Evolutionary conservation across 2,888 invertebrate genomes (phyloP), one percentile per base, ranked within the genome.

Genomic region (Drosophila mayaguana): DNA sequence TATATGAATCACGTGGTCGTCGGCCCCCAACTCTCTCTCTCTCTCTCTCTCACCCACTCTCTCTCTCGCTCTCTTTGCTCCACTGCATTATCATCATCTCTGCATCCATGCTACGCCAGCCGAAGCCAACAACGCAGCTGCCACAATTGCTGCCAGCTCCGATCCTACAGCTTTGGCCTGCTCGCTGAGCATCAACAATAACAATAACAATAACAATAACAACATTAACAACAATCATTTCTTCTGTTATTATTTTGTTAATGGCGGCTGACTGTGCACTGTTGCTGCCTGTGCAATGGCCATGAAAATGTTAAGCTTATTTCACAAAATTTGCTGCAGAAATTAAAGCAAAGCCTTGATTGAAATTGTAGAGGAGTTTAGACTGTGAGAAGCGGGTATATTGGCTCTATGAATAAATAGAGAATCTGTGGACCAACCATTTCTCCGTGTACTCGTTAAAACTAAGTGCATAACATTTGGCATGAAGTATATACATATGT

Each of bases 1-100:
- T 86, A 87, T 87, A 72, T 80, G 81, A 83, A 80, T 87, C 87
- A 83, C 81, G 81, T 87, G 87, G 78, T 84, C 80, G 73, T 75
- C 65, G 75, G 53, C 69, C 51, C 25, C 14, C 43, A 40, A 28
- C 40, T 22, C 32, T 18, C 20, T 18, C 50, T 50, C 20, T n/a
- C 11, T 12, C 42, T 18, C 20, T 12, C 18, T 12, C 43, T 40
- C 16, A 14, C 18, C 11, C 40, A 14, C 14, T 11, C 22, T 22
- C 22, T 12, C 48, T 54, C 18, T 28, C 16, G 9, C 32, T 20
- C n/a, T 9, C 32, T 12, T n/a, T 22, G 7, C 16, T 25, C 3
- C 46, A 3, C 9, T 16, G 42, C 16, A 38, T 16, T 16, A 9
- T 9, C n/a, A n/a, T 48, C n/a, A 40, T 11, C 16, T n/a, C 20